phyloP scores from a whole-genome alignment of 2,113 vertebrate genomes.

The Oreocharis arfaki region DNA sequence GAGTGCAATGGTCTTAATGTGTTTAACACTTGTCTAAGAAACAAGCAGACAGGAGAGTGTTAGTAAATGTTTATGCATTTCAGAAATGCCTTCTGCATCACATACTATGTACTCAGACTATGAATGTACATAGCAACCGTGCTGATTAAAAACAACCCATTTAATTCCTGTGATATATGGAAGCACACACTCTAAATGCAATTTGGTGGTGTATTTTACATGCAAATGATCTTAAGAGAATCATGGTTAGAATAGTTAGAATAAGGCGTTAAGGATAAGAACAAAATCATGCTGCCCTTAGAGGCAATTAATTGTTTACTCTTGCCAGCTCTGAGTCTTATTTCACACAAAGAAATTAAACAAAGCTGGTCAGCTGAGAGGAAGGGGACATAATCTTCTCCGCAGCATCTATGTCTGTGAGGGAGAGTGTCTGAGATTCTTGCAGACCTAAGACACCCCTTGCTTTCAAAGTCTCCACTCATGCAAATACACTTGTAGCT shows the following conservation, averaged over 20 bases:
- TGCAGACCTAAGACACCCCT: not conserved
- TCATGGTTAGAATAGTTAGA: not conserved
- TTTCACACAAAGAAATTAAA: not conserved
- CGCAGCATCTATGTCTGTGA: not conserved
- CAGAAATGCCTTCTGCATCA: constrained; percentile 62
- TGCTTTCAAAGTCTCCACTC: not conserved
- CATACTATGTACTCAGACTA: constrained; percentile 16
- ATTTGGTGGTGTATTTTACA: not conserved
- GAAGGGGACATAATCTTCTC: not conserved
- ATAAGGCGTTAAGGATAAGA: not conserved
- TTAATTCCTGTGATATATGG: not conserved
- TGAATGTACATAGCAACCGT: constrained; percentile 36
- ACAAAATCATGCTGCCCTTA: not conserved
- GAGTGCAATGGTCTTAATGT: not conserved
- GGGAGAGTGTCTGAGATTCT: not conserved
- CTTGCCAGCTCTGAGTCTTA: not conserved
- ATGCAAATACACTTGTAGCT: not conserved
- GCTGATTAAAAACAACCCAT: constrained; percentile 2
- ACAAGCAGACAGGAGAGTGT: constrained; percentile 37
- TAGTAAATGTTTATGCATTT: constrained; percentile 69
- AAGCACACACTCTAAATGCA: not conserved
- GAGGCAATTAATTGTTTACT: not conserved
- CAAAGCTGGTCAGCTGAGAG: not conserved
- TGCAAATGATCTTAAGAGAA: not conserved
- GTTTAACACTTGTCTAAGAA: constrained; percentile 38